Evolutionary conservation across 2,113 vertebrate species (phyloP).

Genomic region (Falco punctatus): DNA sequence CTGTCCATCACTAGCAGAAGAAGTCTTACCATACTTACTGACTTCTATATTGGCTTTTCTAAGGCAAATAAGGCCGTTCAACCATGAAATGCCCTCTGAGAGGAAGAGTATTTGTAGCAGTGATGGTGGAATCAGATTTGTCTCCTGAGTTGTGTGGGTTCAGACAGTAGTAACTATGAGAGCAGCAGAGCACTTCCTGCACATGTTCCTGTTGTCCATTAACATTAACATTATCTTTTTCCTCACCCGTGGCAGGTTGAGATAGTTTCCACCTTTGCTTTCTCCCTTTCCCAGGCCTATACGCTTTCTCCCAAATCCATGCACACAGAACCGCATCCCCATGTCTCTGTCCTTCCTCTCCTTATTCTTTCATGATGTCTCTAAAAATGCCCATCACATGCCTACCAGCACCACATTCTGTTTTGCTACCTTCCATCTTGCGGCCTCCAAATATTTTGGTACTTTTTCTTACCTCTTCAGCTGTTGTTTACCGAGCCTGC

Average conservation of each 20-base stretch:
- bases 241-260: background rate
- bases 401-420: background rate
- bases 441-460: background rate
- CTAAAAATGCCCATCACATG: background rate
- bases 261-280: background rate
- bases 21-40: background rate
- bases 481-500: background rate
- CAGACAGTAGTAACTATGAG: background rate
- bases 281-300: background rate
- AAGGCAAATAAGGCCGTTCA: background rate
- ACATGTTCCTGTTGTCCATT: background rate
- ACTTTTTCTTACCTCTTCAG: background rate
- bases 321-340: background rate
- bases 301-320: fast-evolving
- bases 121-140: background rate
- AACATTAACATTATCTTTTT: background rate
- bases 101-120: background rate
- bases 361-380: background rate
- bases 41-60: background rate
- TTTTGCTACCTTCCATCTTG: background rate
- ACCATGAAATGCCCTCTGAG: background rate
- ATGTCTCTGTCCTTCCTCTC: background rate
- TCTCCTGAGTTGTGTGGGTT: background rate
- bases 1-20: background rate
- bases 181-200: background rate